Evolutionary conservation across 2,888 invertebrate genomes (phyloP).

Genomic region (Hydriomena furcata): DNA sequence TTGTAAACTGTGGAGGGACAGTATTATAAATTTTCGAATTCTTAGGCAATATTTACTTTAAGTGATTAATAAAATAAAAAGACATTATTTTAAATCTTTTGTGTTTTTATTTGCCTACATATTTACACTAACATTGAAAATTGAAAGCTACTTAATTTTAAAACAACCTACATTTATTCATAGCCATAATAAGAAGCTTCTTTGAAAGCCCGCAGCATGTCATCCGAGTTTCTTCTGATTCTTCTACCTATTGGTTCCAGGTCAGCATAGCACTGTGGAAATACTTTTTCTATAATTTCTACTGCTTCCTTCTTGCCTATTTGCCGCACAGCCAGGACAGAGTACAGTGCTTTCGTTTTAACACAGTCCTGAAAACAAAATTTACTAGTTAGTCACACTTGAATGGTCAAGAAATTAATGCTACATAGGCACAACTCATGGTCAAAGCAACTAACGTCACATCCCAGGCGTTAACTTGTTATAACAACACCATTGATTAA

Average conservation of each 20-base stretch:
- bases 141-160: constrained; percentile 8
- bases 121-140: constrained; percentile 43
- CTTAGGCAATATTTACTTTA: constrained; percentile 58
- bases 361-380: constrained; percentile 89
- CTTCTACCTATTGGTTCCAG: constrained; percentile 95
- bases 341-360: constrained; percentile 92
- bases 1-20: constrained; percentile 52
- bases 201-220: constrained; percentile 89
- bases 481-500: too few relatives aligned
- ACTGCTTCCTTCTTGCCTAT: constrained; percentile 88
- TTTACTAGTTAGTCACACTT: background rate
- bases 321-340: constrained; percentile 91
- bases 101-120: constrained; percentile 47
- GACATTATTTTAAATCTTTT: constrained; percentile 79
- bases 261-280: constrained; percentile 95
- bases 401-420: too few relatives aligned
- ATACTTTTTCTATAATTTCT: constrained; percentile 92
- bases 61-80: constrained; percentile 76
- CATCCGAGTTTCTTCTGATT: constrained; percentile 88
- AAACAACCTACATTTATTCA: too few relatives aligned
- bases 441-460: too few relatives aligned
- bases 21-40: constrained; percentile 60
- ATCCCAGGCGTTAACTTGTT: too few relatives aligned
- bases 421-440: too few relatives aligned
- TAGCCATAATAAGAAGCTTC: constrained; percentile 93